Conservation (phyloP, 2,888 invertebrate genomes). For the Eupithecia tripunctaria region DNA sequence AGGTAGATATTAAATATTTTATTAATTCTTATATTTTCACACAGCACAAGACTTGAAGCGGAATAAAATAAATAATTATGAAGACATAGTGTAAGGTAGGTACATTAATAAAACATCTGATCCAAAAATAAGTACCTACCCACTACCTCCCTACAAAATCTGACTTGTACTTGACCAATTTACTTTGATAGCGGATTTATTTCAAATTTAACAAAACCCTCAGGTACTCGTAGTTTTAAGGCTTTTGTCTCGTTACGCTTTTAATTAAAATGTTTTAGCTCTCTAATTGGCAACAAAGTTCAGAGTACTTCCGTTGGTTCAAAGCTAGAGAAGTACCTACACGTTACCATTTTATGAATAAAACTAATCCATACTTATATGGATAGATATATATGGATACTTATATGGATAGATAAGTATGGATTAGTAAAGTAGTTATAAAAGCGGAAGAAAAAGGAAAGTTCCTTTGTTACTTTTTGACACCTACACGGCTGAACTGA, state of each 20-base stretch:
- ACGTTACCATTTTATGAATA: neutral
- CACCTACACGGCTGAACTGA: neutral
- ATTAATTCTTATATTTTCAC: too few species aligned
- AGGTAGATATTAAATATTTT: too few species aligned
- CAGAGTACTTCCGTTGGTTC: neutral
- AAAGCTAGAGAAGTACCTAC: neutral
- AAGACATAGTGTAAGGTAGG: too few species aligned
- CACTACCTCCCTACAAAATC: neutral
- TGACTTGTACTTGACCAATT: neutral
- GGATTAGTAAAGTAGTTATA: too few species aligned
- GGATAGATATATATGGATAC: too few species aligned
- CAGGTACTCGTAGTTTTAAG: constrained; percentile 18
- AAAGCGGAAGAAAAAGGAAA: too few species aligned
- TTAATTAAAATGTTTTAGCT: constrained; percentile 32
- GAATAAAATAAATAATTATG: neutral
- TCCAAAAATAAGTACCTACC: neutral
- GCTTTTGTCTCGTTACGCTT: constrained; percentile 31
- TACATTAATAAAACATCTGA: neutral
- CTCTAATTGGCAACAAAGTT: constrained; percentile 31
- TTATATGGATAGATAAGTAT: too few species aligned
- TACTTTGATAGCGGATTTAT: constrained; percentile 7
- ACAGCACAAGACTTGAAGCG: too few species aligned
- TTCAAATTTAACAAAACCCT: neutral
- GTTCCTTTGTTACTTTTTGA: neutral
- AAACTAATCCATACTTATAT: neutral